Base-by-base conservation (phyloP, 1,140 invertebrate genomes). In the Campoletis sonorensis region DNA sequence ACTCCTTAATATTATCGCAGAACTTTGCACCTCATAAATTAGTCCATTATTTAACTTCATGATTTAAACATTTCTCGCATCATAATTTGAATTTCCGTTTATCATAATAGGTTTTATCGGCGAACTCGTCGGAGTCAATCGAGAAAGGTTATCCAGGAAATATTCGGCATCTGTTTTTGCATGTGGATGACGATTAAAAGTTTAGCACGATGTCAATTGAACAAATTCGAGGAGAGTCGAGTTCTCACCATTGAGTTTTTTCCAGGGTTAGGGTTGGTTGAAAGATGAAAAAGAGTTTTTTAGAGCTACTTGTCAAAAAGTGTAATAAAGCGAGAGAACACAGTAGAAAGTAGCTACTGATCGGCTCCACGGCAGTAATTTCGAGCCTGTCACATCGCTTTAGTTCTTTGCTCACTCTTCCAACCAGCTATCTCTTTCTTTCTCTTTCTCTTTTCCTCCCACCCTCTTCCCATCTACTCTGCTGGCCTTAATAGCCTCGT, bases 401-500 rank as follows among this genome's bases (percentile, higher is more conserved):
- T 78, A 33, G 54, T 67, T 61, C 76, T 78, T 78, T 61, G 58
- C 73, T 51, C 49, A 77, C 27, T 58, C 45, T 61, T 45, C 1
- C 23, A 21, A n/a, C 30, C n/a, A n/a, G n/a, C 26, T 27, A 23
- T 15, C 72, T 75, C 72, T 58, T 49, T 21, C 40, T 49, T 33
- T 33, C 54, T 77, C 30, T 30, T 27, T 15, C 15, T 23, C 26
- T 54, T 15, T 45, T 18, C 54, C 72, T 75, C 18, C 11, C 15
- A 33, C 18, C 0, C 58, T 49, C 8, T n/a, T 11, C n/a, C 61
- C 21, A 64, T 45, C 54, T 54, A 61, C 73, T 26, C 73, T 61
- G 73, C 27, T 54, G 67, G 76, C 58, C 58, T 78, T 78, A 78
- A 78, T 78, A 78, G 76, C 76, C 61, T 78, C 58, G 76, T 78